Conservation (phyloP, 2,888 invertebrate species). For the Latheticus oryzae region DNA sequence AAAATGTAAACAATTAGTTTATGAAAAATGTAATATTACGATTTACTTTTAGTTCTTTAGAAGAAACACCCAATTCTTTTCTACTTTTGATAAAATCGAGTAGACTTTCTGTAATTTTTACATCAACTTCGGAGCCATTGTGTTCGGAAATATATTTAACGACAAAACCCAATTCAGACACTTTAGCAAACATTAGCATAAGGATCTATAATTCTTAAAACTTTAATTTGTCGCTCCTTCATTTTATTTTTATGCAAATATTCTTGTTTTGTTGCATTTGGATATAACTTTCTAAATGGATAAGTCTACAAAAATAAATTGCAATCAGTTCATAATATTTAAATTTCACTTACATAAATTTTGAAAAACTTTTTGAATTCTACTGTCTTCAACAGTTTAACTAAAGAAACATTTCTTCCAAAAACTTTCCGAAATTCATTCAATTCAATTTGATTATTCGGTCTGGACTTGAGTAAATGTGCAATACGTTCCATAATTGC, state of each 20-base stretch:
- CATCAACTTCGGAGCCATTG: conserved; percentile 51
- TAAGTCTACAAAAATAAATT: conserved; percentile 60
- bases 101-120: conserved; percentile 58
- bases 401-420: conserved; percentile 42
- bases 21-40: no score
- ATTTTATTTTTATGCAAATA: conserved; percentile 67
- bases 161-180: conserved; percentile 16
- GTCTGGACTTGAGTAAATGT: conserved; percentile 68
- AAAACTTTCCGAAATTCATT: conserved; percentile 66
- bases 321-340: conserved; percentile 58
- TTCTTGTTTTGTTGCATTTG: conserved; percentile 68
- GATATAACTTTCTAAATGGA: conserved; percentile 70
- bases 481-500: conserved; percentile 69
- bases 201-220: conserved; percentile 71
- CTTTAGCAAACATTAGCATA: conserved; percentile 63
- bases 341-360: conserved; percentile 59
- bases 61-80: conserved; percentile 68
- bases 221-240: conserved; percentile 67
- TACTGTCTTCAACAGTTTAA: conserved; percentile 68
- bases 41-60: conserved; percentile 67
- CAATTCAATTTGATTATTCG: conserved; percentile 68
- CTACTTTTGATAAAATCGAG: conserved; percentile 66
- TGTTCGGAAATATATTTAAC: conserved; percentile 25
- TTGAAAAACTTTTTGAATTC: conserved; percentile 69
- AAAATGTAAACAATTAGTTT: no score